A percentile compares a stretch with the other conserved stretches of the same genome.
Conservation (phyloP, 2,797 vertebrate genomes). For the Clamator glandarius region DNA sequence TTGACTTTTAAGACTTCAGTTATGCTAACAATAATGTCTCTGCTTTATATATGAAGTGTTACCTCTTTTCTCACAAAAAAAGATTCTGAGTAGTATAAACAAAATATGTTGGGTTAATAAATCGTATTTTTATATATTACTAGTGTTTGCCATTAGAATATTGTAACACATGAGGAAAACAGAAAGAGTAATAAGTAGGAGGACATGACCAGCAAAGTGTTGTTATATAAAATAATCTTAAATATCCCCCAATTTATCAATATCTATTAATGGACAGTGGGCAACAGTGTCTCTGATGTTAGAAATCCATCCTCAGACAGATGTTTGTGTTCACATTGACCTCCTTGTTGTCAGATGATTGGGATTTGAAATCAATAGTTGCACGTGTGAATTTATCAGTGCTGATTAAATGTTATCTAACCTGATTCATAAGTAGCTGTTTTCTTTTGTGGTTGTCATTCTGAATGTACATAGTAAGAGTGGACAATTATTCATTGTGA, state of each 20-base stretch:
- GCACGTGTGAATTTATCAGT: neutral
- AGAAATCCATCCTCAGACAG: neutral
- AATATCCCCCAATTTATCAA: neutral
- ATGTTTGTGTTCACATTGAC: neutral
- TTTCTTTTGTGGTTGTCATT: neutral
- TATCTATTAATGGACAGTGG: neutral
- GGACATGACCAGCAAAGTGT: neutral
- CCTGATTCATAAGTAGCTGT: neutral
- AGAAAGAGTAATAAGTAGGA: neutral
- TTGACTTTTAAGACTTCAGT: neutral
- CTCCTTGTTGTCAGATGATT: neutral
- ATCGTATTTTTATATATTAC: neutral
- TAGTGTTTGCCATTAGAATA: neutral
- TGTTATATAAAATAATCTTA: neutral
- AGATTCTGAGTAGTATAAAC: neutral
- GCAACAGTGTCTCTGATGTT: neutral
- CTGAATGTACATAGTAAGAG: neutral
- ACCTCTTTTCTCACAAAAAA: neutral
- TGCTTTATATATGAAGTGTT: neutral
- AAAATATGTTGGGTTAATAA: neutral
- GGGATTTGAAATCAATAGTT: neutral
- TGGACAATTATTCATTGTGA: neutral
- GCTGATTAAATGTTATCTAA: neutral
- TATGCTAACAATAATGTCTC: neutral
- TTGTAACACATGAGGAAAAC: neutral